Percentiles rank a stretch among this genome's conserved stretches.
Conservation (phyloP, 1,140 invertebrate genomes). For the Brevipalpus yothersi region DNA sequence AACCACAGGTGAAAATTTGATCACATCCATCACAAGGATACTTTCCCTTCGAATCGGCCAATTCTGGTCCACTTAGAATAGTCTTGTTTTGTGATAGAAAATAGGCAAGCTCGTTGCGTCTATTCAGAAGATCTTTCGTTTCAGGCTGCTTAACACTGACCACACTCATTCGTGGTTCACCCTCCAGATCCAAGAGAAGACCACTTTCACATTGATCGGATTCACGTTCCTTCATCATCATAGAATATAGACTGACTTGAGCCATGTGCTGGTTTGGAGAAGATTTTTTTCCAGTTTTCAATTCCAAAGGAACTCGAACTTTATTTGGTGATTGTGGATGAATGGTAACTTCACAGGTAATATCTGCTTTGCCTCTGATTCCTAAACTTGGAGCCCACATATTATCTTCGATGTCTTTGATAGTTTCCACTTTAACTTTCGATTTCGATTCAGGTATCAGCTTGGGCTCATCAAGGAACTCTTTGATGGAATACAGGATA, state of each 20-base stretch:
- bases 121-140: conserved; percentile 40
- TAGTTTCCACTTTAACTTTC: conserved; percentile 10
- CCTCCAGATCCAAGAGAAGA: conserved; percentile 65
- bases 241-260: conserved; percentile 63
- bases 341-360: conserved; percentile 44
- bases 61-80: conserved; percentile 37
- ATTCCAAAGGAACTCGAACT: conserved; percentile 48
- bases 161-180: conserved; percentile 33
- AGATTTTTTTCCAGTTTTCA: conserved; percentile 64
- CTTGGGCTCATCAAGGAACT: too few species aligned
- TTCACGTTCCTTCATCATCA: conserved; percentile 47
- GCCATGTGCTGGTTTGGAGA: conserved; percentile 66
- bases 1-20: conserved; percentile 44
- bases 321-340: conserved; percentile 13
- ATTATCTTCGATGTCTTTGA: conserved; percentile 78
- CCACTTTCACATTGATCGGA: conserved; percentile 29
- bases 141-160: conserved; percentile 39
- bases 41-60: conserved; percentile 38
- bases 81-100: conserved; percentile 19
- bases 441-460: neutral
- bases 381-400: conserved; percentile 67
- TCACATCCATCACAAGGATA: too few species aligned
- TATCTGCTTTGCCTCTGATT: conserved; percentile 75
- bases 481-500: too few species aligned
- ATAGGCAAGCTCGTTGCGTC: conserved; percentile 49